phyloP scores from a whole-genome alignment of 2,888 invertebrate species.

The Deilephila elpenor region DNA sequence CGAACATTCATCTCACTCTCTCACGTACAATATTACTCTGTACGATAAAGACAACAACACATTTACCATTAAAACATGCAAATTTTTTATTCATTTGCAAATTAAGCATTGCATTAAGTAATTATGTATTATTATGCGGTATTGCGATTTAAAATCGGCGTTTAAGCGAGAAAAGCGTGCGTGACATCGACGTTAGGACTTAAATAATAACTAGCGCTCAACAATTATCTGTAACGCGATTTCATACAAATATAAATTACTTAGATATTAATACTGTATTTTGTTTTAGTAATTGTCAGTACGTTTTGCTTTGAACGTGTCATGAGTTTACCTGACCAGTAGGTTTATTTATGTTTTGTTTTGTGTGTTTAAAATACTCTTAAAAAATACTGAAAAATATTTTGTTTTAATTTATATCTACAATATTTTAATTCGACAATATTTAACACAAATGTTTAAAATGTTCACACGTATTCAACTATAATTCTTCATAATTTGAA shows the following conservation, averaged over 20 bases:
- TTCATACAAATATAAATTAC: conserved; percentile 21
- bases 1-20: conserved; percentile 62
- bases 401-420: no score
- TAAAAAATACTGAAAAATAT: no score
- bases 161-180: conserved; percentile 32
- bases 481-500: no score
- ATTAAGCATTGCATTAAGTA: conserved; percentile 78
- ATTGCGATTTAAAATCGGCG: conserved; percentile 27
- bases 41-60: conserved; percentile 58
- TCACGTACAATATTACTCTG: conserved; percentile 44
- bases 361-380: not conserved
- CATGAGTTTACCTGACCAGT: not conserved
- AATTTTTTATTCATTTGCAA: conserved; percentile 81
- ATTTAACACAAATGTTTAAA: no score
- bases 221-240: conserved; percentile 23
- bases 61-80: conserved; percentile 74
- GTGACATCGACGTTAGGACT: conserved; percentile 45
- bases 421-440: no score
- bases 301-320: not conserved
- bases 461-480: no score
- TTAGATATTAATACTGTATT: conserved; percentile 2
- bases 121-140: conserved; percentile 75
- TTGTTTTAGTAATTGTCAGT: not conserved
- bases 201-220: conserved; percentile 17
- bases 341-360: not conserved